Evolutionary conservation across 2,888 invertebrate genomes (phyloP).

Genomic region (Sialis fuliginosa): DNA sequence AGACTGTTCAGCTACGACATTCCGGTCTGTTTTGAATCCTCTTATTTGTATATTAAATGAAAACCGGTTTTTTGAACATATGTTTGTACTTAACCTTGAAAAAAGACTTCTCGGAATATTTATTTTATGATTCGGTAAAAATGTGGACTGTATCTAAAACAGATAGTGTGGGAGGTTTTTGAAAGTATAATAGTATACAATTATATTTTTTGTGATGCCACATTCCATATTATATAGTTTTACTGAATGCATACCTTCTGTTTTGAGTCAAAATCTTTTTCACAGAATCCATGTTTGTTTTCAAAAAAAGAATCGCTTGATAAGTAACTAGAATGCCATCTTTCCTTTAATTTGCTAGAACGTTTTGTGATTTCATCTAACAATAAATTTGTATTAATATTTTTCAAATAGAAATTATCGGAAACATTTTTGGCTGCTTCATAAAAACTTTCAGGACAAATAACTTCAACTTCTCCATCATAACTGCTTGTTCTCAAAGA

Average conservation of each 20-base stretch:
- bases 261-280: slow-evolving; percentile 14
- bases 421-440: slow-evolving; percentile 26
- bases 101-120: slow-evolving; percentile 18
- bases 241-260: too few relatives aligned
- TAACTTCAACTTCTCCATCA: slow-evolving; percentile 15
- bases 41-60: slow-evolving; percentile 38
- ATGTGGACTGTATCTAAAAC: too few relatives aligned
- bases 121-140: slow-evolving; percentile 13
- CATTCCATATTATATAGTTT: too few relatives aligned
- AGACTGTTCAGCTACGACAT: slow-evolving; percentile 46
- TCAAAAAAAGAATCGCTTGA: slow-evolving; percentile 26
- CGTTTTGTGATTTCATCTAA: slow-evolving; percentile 19
- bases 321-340: slow-evolving; percentile 22
- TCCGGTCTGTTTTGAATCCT: slow-evolving; percentile 65
- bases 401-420: slow-evolving; percentile 16
- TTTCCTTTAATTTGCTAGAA: slow-evolving; percentile 7
- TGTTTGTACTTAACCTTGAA: slow-evolving; percentile 16
- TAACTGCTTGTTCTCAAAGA: slow-evolving; percentile 13
- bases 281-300: slow-evolving; percentile 26
- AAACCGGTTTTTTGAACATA: slow-evolving; percentile 17
- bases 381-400: slow-evolving; percentile 18
- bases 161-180: too few relatives aligned
- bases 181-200: too few relatives aligned
- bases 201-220: too few relatives aligned
- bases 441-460: slow-evolving; percentile 27